phyloP scores from a whole-genome alignment of 2,888 invertebrate genomes.

The Pseudococcus jackbeardsleyi region DNA sequence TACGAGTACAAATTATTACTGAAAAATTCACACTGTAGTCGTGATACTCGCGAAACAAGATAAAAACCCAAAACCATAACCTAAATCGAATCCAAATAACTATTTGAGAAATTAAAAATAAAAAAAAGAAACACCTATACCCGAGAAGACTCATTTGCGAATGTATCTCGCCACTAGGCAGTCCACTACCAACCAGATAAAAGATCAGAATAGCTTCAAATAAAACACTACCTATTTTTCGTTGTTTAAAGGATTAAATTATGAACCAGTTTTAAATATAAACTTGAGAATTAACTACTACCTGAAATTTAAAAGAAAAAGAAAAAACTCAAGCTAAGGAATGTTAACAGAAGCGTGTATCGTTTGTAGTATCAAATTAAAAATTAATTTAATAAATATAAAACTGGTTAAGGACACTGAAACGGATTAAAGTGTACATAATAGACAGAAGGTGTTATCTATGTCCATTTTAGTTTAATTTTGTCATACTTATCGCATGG shows the following conservation, averaged over 20 bases:
- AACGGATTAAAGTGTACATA: conserved; percentile 13
- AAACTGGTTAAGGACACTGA: conserved; percentile 33
- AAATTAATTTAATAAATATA: conserved; percentile 57
- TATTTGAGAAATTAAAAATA: not conserved
- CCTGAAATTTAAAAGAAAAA: not conserved
- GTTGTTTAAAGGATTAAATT: conserved; percentile 43
- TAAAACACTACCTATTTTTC: conserved; percentile 30
- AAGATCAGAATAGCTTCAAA: conserved; percentile 10
- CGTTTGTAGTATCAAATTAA: conserved; percentile 55
- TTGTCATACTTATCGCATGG: not conserved
- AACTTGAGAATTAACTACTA: conserved; percentile 39
- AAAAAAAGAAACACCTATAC: not conserved
- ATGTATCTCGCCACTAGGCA: not conserved
- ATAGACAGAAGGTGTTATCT: conserved; percentile 29
- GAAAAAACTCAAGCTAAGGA: conserved; percentile 13
- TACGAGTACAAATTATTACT: conserved; percentile 55
- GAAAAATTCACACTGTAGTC: conserved; percentile 56
- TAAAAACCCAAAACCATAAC: conserved; percentile 6
- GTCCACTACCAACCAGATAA: not conserved
- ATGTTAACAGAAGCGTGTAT: conserved; percentile 35
- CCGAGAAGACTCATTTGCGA: not conserved
- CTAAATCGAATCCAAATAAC: not conserved
- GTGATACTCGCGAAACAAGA: not conserved
- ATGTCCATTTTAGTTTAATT: not conserved
- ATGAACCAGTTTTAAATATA: conserved; percentile 61